phyloP scores from a whole-genome alignment of 2,113 vertebrate genomes.

The Rhynchomys soricoides region DNA sequence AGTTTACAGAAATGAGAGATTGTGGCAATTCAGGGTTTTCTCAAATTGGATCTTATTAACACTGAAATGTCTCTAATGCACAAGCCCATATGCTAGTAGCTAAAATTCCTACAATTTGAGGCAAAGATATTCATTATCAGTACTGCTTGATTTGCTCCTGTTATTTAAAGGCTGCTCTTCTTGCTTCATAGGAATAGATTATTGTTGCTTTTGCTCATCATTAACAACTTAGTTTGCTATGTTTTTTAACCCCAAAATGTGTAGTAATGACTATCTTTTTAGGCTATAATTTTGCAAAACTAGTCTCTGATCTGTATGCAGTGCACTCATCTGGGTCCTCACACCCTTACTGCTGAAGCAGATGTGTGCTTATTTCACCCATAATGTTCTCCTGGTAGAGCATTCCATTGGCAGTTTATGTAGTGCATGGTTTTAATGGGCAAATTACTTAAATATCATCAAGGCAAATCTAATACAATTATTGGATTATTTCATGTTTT shows the following conservation, averaged over 20 bases:
- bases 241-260: slow-evolving; percentile 60
- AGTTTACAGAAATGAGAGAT: neutral
- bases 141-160: neutral
- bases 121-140: neutral
- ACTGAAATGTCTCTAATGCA: neutral
- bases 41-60: neutral
- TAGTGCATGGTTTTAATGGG: neutral
- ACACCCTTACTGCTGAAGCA: slow-evolving; percentile 41
- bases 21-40: neutral
- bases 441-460: neutral
- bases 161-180: slow-evolving; percentile 35
- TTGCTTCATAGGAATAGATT: slow-evolving; percentile 63
- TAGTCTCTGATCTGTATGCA: slow-evolving; percentile 37
- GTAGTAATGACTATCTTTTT: slow-evolving; percentile 75
- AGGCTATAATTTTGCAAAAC: slow-evolving; percentile 71
- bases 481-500: slow-evolving; percentile 24
- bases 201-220: slow-evolving; percentile 52
- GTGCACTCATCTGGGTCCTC: slow-evolving; percentile 40
- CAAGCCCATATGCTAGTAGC: neutral
- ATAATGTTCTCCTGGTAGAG: neutral
- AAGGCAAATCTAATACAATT: slow-evolving; percentile 40
- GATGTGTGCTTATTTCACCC: neutral
- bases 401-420: neutral
- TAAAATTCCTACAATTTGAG: neutral
- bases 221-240: slow-evolving; percentile 69